These are phyloP conservation scores for Ariolimax columbianus DNA, from an alignment of 2,888 invertebrate genomes.

Conservation along the genomic window DNA sequence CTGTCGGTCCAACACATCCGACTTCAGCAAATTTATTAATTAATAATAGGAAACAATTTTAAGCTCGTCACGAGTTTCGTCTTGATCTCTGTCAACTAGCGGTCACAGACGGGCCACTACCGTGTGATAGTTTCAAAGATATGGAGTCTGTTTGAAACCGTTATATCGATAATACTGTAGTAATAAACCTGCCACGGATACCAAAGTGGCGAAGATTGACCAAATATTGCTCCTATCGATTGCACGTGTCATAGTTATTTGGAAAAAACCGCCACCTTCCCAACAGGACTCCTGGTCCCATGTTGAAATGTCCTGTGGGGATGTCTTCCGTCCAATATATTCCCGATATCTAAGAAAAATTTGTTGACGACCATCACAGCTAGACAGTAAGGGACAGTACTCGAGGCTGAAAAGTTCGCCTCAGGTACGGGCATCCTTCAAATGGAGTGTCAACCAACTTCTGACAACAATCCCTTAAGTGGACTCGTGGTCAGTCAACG, in stretches of 20 bases:
- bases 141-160: background rate
- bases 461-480: background rate
- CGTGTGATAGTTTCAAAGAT: no score
- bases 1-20: no score
- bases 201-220: background rate
- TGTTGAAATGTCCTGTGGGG: background rate
- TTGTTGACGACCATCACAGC: background rate
- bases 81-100: no score
- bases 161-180: background rate
- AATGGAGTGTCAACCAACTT: conserved; percentile 13
- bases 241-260: background rate
- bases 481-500: background rate
- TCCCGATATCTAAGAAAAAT: background rate
- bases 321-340: background rate
- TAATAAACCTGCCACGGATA: conserved; percentile 11
- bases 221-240: background rate
- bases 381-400: background rate
- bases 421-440: background rate
- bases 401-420: background rate
- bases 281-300: background rate
- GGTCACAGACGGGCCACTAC: no score
- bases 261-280: background rate
- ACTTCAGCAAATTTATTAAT: no score
- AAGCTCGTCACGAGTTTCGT: no score
- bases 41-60: no score